Evolutionary conservation across 2,113 vertebrate genomes (phyloP).

Genomic region (Psettodes erumei): DNA sequence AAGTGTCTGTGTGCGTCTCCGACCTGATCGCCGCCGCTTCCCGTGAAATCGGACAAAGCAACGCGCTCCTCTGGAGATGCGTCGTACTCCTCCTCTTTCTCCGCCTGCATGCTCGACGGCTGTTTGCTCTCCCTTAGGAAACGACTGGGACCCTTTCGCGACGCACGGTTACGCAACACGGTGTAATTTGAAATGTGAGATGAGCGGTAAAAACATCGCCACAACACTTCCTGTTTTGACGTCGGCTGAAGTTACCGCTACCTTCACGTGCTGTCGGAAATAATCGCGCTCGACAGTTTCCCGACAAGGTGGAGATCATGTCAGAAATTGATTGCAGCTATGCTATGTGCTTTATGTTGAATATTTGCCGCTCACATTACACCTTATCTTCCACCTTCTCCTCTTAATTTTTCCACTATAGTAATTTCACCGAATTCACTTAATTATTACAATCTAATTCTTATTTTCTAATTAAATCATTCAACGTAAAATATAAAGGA

Average conservation of each 20-base stretch:
- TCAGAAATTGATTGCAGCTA: not conserved
- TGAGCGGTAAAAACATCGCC: not conserved
- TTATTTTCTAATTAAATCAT: not conserved
- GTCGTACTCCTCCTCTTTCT: constrained; percentile 44
- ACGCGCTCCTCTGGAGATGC: constrained; percentile 57
- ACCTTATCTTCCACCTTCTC: too few relatives aligned
- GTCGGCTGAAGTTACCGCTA: constrained; percentile 8
- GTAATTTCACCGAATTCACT: not conserved
- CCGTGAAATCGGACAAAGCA: constrained; percentile 66
- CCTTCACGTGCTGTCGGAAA: constrained; percentile 40
- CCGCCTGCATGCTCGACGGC: constrained; percentile 36
- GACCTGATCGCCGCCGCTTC: constrained; percentile 72
- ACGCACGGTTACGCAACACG: too few relatives aligned
- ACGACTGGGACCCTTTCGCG: not conserved
- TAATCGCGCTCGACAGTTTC: not conserved
- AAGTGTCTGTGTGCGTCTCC: not conserved
- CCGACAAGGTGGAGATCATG: not conserved
- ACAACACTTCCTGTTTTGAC: constrained; percentile 60
- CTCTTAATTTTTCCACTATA: not conserved
- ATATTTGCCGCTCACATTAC: not conserved
- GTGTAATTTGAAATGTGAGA: not conserved
- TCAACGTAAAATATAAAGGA: accelerated
- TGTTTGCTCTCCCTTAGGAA: not conserved
- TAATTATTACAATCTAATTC: not conserved
- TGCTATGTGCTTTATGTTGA: not conserved